Evolutionary conservation across 2,113 vertebrate species (phyloP), one percentile per base, ranked within the genome.

Genomic region (Cyprinodon tularosa): DNA sequence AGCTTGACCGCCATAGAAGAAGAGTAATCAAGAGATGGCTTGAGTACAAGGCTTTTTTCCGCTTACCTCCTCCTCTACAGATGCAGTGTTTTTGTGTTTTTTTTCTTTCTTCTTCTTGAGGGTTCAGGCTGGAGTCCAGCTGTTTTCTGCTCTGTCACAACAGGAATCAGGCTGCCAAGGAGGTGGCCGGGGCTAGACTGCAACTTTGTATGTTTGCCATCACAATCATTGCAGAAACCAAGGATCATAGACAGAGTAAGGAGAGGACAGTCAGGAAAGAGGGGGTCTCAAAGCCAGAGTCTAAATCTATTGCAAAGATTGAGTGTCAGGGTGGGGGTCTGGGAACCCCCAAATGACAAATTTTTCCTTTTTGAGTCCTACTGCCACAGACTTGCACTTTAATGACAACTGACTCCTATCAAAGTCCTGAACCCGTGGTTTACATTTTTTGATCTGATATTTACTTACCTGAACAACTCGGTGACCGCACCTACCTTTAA

Each of bases 321-420:
- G 69, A 76, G 84, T 84, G 88, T 91, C 89, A 66, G 85, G 50
- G 50, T 57, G 50, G 50, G 87, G 82, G 81, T 79, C 61, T 11
- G 59, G 77, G 83, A 75, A 67, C 82, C 80, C 66, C 80, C 20
- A 57, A 45, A 74, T 63, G 88, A 89, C 90, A 90, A 90, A 84
- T 73, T 81, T 29, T 88, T 88, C 83, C 82, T 88, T 87, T 89
- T 90, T 88, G 88, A 93, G 88, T 91, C 87, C 90, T 91, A 94
- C 94, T 93, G 93, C 94, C 93, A 93, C 92, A 95, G 93, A 94
- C 92, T 94, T 95, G 94, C 94, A 95, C 94, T 95, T 95, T 95
- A 95, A 93, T 66, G 76, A 92, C 91, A 87, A 91, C 90, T 92
- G 92, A 93, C 92, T 93, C 87, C 86, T 90, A 90, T 92, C 85